A percentile compares a stretch with the other conserved stretches of the same genome.
phyloP scores from a whole-genome alignment of 2,888 invertebrate species.

The Thalpophila matura region DNA sequence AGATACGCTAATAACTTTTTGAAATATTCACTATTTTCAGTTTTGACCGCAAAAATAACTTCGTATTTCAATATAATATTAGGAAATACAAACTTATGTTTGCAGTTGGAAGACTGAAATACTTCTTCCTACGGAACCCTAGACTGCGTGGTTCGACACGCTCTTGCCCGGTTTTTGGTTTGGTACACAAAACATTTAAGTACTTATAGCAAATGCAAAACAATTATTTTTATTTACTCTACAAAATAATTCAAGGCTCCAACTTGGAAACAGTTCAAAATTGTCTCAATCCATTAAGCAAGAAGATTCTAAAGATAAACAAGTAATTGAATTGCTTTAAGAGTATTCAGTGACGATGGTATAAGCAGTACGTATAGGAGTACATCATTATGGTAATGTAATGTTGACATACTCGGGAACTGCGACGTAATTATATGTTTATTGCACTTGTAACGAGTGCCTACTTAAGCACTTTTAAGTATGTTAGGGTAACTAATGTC shows the following conservation, averaged over 20 bases:
- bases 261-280: constrained; percentile 43
- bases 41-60: too few relatives aligned
- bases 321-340: constrained; percentile 41
- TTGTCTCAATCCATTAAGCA: constrained; percentile 35
- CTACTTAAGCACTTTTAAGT: constrained; percentile 13
- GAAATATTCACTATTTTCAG: too few relatives aligned
- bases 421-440: constrained; percentile 45
- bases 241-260: constrained; percentile 16
- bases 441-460: constrained; percentile 31
- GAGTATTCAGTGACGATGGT: constrained; percentile 18
- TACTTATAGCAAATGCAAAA: constrained; percentile 15
- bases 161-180: constrained; percentile 1
- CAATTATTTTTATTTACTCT: constrained; percentile 25
- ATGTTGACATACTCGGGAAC: constrained; percentile 38
- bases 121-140: too few relatives aligned
- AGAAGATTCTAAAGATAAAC: constrained; percentile 39
- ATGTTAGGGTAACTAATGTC: constrained; percentile 13
- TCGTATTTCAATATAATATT: too few relatives aligned
- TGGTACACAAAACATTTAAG: constrained; percentile 9
- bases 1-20: too few relatives aligned
- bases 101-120: too few relatives aligned
- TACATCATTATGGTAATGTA: constrained; percentile 46
- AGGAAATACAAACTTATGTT: too few relatives aligned
- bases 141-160: too few relatives aligned
- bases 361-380: constrained; percentile 19